Evolutionary conservation across 2,888 invertebrate genomes (phyloP), one percentile per base, ranked within the genome.

Genomic region (Drosophila affinis): DNA sequence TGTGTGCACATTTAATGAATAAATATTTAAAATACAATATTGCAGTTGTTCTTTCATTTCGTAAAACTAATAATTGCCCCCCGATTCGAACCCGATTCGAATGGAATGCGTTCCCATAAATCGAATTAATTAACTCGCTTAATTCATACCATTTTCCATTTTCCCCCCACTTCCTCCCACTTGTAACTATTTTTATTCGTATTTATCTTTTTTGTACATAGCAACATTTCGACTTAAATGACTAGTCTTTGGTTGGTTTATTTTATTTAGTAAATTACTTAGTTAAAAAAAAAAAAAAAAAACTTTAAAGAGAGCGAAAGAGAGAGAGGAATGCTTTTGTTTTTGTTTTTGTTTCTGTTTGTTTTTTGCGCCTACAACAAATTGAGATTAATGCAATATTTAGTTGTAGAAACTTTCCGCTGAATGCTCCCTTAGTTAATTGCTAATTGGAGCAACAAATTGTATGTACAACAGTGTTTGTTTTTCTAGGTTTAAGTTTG

Each of bases 161-260:
- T 9, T 29, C 60, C 57, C 0, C 21, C 21, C 21, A n/a, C n/a
- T n/a, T n/a, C n/a, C n/a, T n/a, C 21, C 21, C 21, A 21, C 21
- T 21, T 21, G 21, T 21, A 21, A 21, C 32, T 54, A 34, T 46
- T 9, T 58, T n/a, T n/a, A 53, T 51, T 34, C 44, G 34, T 48
- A 34, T 56, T 17, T 54, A 29, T 56, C 4, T 51, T 39, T 51
- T 39, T 84, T 85, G 85, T 85, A 85, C 88, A 88, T 88, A 84
- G 83, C 83, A 81, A 88, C 74, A 62, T 87, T 78, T 69, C 77
- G 87, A 81, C 79, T 83, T 84, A 84, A 79, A 61, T 87, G 87
- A 90, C 90, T 90, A 90, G 91, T 90, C 90, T 90, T 90, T 90
- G 91, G 90, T 90, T 89, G 88, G 24, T 54, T 48, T 21, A 32